Conservation (phyloP, 2,888 invertebrate species). For the Agriopis leucophaearia region DNA sequence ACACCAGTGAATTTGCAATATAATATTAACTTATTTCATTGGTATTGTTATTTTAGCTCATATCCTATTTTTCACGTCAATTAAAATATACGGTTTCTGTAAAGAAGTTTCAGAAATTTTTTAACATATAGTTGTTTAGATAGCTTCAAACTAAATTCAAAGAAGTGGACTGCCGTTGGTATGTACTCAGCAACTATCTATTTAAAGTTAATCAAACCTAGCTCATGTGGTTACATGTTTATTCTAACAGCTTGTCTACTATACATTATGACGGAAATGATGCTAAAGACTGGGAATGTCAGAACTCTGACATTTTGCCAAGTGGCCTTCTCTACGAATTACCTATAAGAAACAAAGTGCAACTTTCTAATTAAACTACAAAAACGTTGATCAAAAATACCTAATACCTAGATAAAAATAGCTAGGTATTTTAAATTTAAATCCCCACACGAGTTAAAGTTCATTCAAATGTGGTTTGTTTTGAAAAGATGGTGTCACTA, state of each 20-base stretch:
- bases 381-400: not conserved
- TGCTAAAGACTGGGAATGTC: constrained; percentile 47
- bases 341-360: not conserved
- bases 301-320: constrained; percentile 54
- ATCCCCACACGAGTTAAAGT: not conserved
- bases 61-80: too few relatives aligned
- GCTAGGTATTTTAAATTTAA: not conserved
- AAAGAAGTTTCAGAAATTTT: too few relatives aligned
- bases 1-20: too few relatives aligned
- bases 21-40: too few relatives aligned
- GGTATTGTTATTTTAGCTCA: too few relatives aligned
- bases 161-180: too few relatives aligned
- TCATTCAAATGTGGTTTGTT: constrained; percentile 10
- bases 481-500: not conserved
- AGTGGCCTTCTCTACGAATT: constrained; percentile 27
- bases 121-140: too few relatives aligned
- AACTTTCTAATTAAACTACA: constrained; percentile 6
- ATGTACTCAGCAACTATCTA: not conserved
- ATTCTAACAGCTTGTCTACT: constrained; percentile 17
- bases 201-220: not conserved
- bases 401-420: not conserved
- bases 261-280: constrained; percentile 45
- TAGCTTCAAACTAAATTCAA: too few relatives aligned
- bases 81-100: too few relatives aligned
- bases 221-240: not conserved